Evolutionary conservation across 2,797 vertebrate genomes (phyloP), one percentile per base, ranked within the genome.

Genomic region (Prionace glauca): DNA sequence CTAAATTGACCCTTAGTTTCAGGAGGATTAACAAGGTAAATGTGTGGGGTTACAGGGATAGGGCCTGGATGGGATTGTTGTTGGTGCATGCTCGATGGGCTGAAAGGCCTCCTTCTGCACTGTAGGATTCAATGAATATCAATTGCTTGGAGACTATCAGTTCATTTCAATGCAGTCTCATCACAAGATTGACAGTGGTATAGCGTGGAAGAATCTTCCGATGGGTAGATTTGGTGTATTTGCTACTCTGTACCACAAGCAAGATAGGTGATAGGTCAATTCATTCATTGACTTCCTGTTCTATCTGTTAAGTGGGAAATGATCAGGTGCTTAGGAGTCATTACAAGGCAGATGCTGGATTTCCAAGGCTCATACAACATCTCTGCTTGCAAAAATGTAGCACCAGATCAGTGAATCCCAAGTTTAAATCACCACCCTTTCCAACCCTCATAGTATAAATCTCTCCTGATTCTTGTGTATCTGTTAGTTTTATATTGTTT

Each of bases 301-400:
- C 36, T 50, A 45, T 45, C n/a, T 93, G 67, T 36, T 69, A 93
- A 93, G 41, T 71, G 45, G 65, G 71, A 93, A 71, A 71, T 93
- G 36, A 26, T 93, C 45, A n/a, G 91, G 91, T 24, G 71, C 36
- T 71, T 93, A 45, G 65, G 29, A 67, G 86, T 88, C 50, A 88
- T 88, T 88, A 88, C 50, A 88, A 60, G 50, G 88, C 88, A 18
- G 32, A 10, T 1, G 60, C 62, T 65, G 88, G 0, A 62, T 62
- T 18, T 91, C 60, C 60, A 91, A n/a, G 88, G 88, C 88, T 91
- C 88, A 62, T 65, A n/a, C n/a, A 91, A 91, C 88, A 91, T 32
- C 88, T 12, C 20, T 12, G 88, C n/a, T 91, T 60, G 26, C 32
- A 91, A n/a, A 90, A 56, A 11, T 91, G 60, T 62, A 65, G 3